Evolutionary conservation across 2,888 invertebrate species (phyloP), one percentile per base, ranked within the genome.

Genomic region (Cordilura impudica): DNA sequence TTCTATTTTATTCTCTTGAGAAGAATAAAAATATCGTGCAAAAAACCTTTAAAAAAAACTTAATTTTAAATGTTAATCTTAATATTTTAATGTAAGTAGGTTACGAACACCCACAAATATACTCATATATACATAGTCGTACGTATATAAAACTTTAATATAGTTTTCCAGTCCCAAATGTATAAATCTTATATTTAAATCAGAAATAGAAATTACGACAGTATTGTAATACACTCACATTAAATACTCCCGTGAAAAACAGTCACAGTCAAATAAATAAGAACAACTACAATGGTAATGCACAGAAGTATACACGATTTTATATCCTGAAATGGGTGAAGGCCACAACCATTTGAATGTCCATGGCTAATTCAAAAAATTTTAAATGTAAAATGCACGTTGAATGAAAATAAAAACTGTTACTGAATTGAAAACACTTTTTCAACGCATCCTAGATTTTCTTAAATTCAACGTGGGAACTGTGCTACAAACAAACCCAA

Each of bases 1-100:
- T 67, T 66, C 18, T 43, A 4, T 0, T 26, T 26, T 26, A 47
- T 16, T 31, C 67, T 54, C 56, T 3, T 21, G 56, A 21, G 56
- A 43, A 67, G 47, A 31, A 49, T 67, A 56, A 53, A 67, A 54
- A 67, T 47, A 19, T 67, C 67, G 56, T 67, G 67, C 56, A 43
- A 67, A 31, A 21, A 6, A 23, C 10, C 47, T 23, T 58, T 69
- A 47, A 69, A 69, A 35, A 39, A 58, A 31, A 2, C 12, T 29
- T 8, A 14, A 16, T 31, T 49, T 47, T 47, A 58, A 58, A 69
- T 69, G 69, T 69, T 69, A 69, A 56, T 49, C 69, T 35, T 69
- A 58, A 58, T 58, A 58, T 47, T 14, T 58, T 18, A 21, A 47
- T 45, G 26, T 47, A 45, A 2, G 6, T 12, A 35, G 2, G 26